Percentiles rank a stretch among this genome's conserved stretches.
These are phyloP conservation scores for Orestias chungarensis DNA, from an alignment of 2,797 vertebrate genomes.

Conservation along the genomic window DNA sequence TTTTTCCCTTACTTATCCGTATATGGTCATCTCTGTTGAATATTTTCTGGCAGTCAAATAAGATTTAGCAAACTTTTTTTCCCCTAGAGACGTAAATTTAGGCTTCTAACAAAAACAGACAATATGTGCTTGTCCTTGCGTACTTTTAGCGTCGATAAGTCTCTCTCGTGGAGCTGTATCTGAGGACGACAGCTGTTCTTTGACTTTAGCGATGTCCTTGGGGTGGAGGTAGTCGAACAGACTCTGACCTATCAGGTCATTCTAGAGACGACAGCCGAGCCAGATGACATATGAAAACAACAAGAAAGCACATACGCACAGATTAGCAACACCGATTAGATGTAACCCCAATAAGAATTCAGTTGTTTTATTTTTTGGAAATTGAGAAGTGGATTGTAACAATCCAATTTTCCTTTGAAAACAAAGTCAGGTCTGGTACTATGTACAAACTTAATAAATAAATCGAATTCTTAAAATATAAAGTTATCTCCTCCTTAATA, in stretches of 20 bases:
- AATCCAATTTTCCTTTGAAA: background rate
- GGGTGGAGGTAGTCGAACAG: constrained; percentile 98
- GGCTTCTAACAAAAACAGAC: background rate
- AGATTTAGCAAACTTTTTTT: background rate
- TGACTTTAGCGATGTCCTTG: constrained; percentile 99
- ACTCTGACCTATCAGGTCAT: constrained; percentile 98
- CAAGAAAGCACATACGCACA: background rate
- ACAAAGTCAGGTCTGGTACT: background rate
- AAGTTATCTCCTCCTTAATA: background rate
- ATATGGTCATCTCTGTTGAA: background rate
- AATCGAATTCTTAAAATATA: no score
- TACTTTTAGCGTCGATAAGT: constrained; percentile 99
- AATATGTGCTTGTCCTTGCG: constrained; percentile 33
- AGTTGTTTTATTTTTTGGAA: background rate
- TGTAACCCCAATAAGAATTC: background rate
- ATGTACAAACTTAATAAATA: background rate
- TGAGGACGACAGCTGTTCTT: constrained; percentile 98
- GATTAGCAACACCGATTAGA: background rate
- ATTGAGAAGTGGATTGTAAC: background rate
- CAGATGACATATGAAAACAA: background rate
- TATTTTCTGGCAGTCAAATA: background rate
- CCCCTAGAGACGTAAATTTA: background rate
- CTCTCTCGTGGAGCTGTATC: constrained; percentile 94
- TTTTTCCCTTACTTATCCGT: background rate
- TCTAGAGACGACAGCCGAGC: constrained; percentile 73